Evolutionary conservation across 2,797 vertebrate genomes (phyloP), one percentile per base, ranked within the genome.

Genomic region (Enoplosus armatus): DNA sequence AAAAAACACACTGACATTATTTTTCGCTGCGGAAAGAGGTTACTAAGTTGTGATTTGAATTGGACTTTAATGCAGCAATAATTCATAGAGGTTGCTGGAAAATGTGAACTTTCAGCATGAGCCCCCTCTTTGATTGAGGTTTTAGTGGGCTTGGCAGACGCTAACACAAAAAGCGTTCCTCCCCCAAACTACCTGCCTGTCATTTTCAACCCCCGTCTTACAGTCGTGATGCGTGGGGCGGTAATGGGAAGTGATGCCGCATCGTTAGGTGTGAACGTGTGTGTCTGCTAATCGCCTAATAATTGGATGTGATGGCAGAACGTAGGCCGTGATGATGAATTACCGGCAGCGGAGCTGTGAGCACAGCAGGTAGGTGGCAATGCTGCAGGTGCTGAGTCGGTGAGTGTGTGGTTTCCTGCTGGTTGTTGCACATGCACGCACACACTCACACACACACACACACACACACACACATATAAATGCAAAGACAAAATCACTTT

Each of bases 221-320:
- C 60, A 61, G 55, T 18, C 37, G 0, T 55, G 75, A 84, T 54
- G 73, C 43, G 56, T 67, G 78, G 58, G 72, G 53, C 18, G 15
- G 60, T 84, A 68, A 89, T 89, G 80, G 45, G 58, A 83, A 80
- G 71, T 35, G 84, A 86, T 58, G 63, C 66, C 0, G 67, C 70
- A 64, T 87, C 75, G 80, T 85, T 86, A 80, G 76, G 26, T 67
- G 62, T 67, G 83, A 81, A 62, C 56, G 71, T 39, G 84, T 68
- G 82, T 45, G 73, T 83, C 84, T 86, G 84, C 82, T 91, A 93
- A 94, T 93, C 63, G 77, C 47, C 85, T 90, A 85, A 86, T 93
- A 94, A 93, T 93, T 93, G 87, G 82, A 90, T 89, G 89, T 84
- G 92, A 90, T 84, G 86, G 87, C 82, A 69, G 82, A 77, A 84